A percentile compares a stretch with the other conserved stretches of the same genome.
These are phyloP conservation scores for Cynopterus brachyotis DNA, from an alignment of 2,113 vertebrate species.

Conservation along the genomic window DNA sequence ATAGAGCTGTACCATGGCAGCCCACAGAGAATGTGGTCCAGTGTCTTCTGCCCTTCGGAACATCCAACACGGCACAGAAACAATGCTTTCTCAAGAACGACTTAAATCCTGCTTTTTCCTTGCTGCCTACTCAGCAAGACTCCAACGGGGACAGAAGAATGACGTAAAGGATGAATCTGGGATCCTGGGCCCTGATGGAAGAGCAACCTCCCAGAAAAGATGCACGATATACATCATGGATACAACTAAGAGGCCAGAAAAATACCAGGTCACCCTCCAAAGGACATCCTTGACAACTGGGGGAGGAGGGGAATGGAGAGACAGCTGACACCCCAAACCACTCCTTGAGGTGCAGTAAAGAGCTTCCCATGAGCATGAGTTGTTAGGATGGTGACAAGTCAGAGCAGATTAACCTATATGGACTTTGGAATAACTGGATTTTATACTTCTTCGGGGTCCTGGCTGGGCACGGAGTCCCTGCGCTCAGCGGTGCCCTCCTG, in stretches of 20 bases:
- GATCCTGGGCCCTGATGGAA: not conserved
- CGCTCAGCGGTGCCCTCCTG: conserved; percentile 55
- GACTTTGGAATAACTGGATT: conserved; percentile 57
- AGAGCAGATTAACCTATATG: conserved; percentile 70
- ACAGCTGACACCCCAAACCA: not conserved
- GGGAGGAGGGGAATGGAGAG: not conserved
- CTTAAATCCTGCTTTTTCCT: not conserved
- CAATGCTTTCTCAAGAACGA: not conserved
- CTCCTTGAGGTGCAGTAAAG: not conserved
- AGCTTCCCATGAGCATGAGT: not conserved
- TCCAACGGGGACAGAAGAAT: not conserved
- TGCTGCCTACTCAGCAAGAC: not conserved
- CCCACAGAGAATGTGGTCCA: not conserved
- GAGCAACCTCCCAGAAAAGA: not conserved
- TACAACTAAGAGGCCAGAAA: conserved; percentile 6
- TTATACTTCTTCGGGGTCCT: conserved; percentile 68
- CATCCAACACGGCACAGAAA: not conserved
- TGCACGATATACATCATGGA: not conserved
- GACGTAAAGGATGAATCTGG: not conserved
- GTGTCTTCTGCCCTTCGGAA: not conserved
- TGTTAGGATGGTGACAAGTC: conserved; percentile 32
- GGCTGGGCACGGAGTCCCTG: conserved; percentile 67
- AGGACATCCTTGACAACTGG: not conserved
- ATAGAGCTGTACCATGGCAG: not conserved
- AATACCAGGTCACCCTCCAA: not conserved